phyloP scores from a whole-genome alignment of 2,797 vertebrate genomes.

The Cossypha dichroa region DNA sequence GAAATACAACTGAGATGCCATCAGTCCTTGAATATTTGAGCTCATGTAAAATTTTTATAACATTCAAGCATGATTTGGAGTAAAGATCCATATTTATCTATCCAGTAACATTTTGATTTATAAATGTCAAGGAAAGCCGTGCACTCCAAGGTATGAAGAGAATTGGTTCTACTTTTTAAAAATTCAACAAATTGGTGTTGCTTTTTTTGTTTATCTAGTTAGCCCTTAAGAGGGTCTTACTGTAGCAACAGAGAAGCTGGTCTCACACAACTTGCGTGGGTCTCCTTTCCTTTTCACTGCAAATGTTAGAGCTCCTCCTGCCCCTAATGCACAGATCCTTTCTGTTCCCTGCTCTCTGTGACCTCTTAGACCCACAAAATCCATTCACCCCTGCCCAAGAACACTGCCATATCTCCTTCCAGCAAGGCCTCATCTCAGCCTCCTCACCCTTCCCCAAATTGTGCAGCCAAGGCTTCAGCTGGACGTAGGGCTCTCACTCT shows the following conservation, averaged over 20 bases:
- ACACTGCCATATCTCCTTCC: background rate
- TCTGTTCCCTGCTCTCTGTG: fast-evolving
- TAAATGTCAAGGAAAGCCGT: background rate
- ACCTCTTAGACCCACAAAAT: too few species aligned
- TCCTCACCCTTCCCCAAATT: fast-evolving
- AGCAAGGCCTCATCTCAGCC: fast-evolving
- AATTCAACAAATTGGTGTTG: background rate
- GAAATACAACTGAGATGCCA: background rate
- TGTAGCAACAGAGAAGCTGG: background rate
- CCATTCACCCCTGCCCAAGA: background rate
- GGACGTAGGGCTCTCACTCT: fast-evolving
- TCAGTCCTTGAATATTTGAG: background rate
- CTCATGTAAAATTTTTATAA: background rate
- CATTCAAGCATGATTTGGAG: background rate
- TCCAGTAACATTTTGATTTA: background rate
- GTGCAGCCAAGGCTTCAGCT: background rate
- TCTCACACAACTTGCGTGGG: background rate
- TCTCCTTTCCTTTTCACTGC: background rate
- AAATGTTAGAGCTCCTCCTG: background rate
- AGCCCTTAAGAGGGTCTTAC: background rate
- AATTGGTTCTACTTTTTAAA: background rate
- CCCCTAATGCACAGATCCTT: fast-evolving
- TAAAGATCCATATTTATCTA: background rate
- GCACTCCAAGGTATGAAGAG: background rate
- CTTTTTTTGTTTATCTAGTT: background rate